Conservation (phyloP, 2,888 invertebrate species). For the Archips crataeganus region DNA sequence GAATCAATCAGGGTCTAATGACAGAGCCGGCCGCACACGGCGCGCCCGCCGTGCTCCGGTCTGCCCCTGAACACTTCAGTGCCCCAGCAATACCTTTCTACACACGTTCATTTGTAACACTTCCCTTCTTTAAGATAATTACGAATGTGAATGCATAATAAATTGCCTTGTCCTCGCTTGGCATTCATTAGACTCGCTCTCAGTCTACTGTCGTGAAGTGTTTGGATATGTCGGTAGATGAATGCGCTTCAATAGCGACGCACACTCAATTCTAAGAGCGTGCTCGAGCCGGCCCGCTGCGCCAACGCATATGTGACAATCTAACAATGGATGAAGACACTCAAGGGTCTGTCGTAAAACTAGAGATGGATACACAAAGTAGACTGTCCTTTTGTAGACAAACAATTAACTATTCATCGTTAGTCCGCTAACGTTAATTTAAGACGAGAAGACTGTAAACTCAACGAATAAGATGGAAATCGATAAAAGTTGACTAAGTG, state of each 20-base stretch:
- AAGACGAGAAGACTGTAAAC: conserved; percentile 55
- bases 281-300: conserved; percentile 56
- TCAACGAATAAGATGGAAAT: conserved; percentile 28
- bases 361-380: conserved; percentile 72
- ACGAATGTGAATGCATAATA: conserved; percentile 40
- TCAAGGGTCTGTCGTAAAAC: conserved; percentile 80
- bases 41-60: conserved; percentile 53
- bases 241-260: conserved; percentile 59
- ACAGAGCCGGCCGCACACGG: conserved; percentile 75
- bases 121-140: conserved; percentile 41
- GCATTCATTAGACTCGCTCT: conserved; percentile 40
- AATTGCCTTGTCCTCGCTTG: conserved; percentile 41
- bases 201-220: conserved; percentile 47
- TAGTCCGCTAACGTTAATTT: conserved; percentile 60
- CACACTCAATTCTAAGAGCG: conserved; percentile 56
- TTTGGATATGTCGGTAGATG: conserved; percentile 47
- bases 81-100: conserved; percentile 29
- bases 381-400: conserved; percentile 73
- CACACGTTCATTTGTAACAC: conserved; percentile 37
- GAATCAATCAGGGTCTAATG: conserved; percentile 81
- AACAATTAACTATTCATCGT: conserved; percentile 75
- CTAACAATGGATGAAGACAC: conserved; percentile 73
- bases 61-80: conserved; percentile 18
- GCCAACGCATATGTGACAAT: conserved; percentile 61
- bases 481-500: conserved; percentile 2